phyloP scores from a whole-genome alignment of 2,113 vertebrate species.

The Mobula hypostoma region DNA sequence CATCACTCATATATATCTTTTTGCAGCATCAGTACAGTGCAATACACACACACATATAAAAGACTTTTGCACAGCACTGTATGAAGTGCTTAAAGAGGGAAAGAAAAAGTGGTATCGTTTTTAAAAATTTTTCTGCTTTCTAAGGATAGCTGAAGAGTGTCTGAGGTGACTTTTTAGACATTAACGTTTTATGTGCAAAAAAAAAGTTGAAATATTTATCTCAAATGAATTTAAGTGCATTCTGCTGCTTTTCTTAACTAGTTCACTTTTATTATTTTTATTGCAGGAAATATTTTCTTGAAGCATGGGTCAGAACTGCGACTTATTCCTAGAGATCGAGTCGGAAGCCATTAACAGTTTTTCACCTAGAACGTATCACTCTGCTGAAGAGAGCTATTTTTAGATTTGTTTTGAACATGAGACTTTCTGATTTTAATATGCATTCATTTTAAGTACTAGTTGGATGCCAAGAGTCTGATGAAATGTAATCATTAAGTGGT shows the following conservation, averaged over 20 bases:
- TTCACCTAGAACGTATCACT: background rate
- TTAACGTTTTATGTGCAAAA: background rate
- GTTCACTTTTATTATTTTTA: conserved; percentile 29
- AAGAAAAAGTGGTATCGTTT: background rate
- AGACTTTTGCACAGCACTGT: too few relatives aligned
- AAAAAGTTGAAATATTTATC: background rate
- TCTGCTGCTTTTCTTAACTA: background rate
- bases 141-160: background rate
- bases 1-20: too few relatives aligned
- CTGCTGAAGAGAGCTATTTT: conserved; percentile 30
- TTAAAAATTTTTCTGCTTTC: background rate
- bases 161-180: background rate
- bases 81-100: background rate
- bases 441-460: background rate
- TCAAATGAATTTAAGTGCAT: background rate
- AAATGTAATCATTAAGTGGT: background rate
- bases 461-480: background rate
- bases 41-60: too few relatives aligned
- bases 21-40: too few relatives aligned
- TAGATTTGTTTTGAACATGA: background rate
- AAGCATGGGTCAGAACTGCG: conserved; percentile 67
- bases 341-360: conserved; percentile 54
- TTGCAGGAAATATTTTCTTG: conserved; percentile 66
- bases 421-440: background rate
- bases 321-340: conserved; percentile 69